Evolutionary conservation across 2,888 invertebrate genomes (phyloP).

Genomic region (Coelogynopora nodosa): DNA sequence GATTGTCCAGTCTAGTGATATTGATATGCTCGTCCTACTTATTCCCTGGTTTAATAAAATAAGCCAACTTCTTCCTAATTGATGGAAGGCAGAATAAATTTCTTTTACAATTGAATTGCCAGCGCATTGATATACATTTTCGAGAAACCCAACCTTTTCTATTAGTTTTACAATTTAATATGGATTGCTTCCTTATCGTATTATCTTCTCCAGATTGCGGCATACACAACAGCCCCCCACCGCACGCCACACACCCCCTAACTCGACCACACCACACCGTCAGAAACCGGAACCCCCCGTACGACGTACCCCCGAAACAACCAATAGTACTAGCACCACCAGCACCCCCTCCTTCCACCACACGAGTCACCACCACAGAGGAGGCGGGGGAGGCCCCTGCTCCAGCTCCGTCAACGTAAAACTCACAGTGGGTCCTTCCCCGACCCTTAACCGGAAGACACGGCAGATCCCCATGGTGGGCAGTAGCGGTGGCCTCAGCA

Average conservation of each 20-base stretch:
- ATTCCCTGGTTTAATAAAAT: too few relatives aligned
- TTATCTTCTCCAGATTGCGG: too few relatives aligned
- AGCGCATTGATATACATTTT: too few relatives aligned
- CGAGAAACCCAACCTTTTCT: too few relatives aligned
- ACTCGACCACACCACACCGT: not conserved
- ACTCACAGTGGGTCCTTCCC: not conserved
- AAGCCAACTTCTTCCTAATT: too few relatives aligned
- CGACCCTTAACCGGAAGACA: not conserved
- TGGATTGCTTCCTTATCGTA: too few relatives aligned
- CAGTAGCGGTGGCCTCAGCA: not conserved
- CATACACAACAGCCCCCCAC: not conserved
- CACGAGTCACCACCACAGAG: not conserved
- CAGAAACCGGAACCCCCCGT: slow-evolving; percentile 21
- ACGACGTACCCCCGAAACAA: not conserved
- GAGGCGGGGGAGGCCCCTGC: not conserved
- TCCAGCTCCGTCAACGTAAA: not conserved
- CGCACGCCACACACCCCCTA: not conserved
- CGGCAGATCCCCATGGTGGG: not conserved
- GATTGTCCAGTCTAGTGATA: too few relatives aligned
- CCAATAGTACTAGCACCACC: not conserved
- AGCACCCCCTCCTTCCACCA: not conserved
- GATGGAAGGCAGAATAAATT: too few relatives aligned
- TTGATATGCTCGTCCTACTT: too few relatives aligned
- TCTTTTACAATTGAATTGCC: too few relatives aligned
- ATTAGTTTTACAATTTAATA: too few relatives aligned